Evolutionary conservation across 2,113 vertebrate genomes (phyloP).

Genomic region (Pachycephala philippinensis): DNA sequence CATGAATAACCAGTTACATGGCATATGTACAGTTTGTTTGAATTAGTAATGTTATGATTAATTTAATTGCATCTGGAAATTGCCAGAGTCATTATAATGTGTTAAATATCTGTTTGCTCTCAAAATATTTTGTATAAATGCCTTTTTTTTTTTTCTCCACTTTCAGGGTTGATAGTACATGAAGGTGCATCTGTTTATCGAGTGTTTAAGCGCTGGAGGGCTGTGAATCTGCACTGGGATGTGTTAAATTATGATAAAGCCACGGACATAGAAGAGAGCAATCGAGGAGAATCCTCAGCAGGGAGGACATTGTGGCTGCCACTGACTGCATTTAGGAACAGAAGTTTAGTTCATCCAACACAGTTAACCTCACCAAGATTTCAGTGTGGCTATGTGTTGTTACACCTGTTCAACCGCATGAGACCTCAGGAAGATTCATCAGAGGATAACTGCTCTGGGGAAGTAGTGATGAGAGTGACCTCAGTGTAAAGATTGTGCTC

Average conservation of each 20-base stretch:
- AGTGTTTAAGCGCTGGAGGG: constrained; percentile 92
- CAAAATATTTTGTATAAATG: neutral
- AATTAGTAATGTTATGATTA: neutral
- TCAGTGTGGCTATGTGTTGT: constrained; percentile 80
- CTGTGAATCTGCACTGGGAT: constrained; percentile 93
- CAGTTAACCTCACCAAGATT: constrained; percentile 80
- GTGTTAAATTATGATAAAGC: constrained; percentile 92
- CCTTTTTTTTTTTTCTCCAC: neutral
- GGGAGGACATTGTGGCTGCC: constrained; percentile 89
- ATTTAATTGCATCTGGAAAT: neutral
- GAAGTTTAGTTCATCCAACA: constrained; percentile 79
- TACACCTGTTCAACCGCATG: constrained; percentile 80
- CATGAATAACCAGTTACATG: neutral
- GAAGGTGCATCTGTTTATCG: constrained; percentile 95
- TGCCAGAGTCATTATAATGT: neutral
- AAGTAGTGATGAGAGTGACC: constrained; percentile 91
- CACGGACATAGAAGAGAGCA: constrained; percentile 86
- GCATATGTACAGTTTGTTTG: neutral
- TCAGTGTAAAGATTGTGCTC: constrained; percentile 77
- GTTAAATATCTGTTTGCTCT: neutral
- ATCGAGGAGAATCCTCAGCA: constrained; percentile 72
- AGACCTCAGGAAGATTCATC: constrained; percentile 73
- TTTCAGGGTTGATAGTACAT: constrained; percentile 85
- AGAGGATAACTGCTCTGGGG: constrained; percentile 81
- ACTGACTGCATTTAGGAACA: constrained; percentile 78